phyloP scores from a whole-genome alignment of 1,140 invertebrate species.

The Vollenhovia emeryi region DNA sequence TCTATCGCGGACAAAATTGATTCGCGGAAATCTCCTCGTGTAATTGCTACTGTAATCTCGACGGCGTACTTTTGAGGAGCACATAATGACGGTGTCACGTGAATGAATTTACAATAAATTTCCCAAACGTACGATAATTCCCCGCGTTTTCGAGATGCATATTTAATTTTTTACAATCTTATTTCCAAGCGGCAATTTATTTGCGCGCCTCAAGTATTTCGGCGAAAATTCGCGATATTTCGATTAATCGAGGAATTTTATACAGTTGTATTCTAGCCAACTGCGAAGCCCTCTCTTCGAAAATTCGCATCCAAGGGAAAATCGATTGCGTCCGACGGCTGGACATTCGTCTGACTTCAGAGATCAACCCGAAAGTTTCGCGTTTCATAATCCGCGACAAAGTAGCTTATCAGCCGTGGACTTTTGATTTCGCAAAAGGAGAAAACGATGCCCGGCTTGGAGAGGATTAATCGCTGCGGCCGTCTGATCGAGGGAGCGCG shows the following conservation, averaged over 20 bases:
- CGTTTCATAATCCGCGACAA: conserved; percentile 55
- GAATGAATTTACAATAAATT: conserved; percentile 2
- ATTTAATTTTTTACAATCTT: background rate
- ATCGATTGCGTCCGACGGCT: background rate
- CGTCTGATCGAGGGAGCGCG: conserved; percentile 71
- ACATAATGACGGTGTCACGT: background rate
- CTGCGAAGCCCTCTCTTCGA: background rate
- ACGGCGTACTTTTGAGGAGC: background rate
- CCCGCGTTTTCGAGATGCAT: background rate
- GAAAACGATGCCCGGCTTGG: conserved; percentile 71
- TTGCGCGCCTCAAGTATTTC: background rate
- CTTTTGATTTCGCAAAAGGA: background rate
- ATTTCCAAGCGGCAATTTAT: background rate
- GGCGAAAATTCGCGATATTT: background rate
- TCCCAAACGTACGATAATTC: background rate
- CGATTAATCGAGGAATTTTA: too few species aligned
- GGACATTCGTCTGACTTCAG: conserved; percentile 40
- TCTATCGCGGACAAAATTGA: background rate
- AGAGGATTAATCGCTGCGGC: conserved; percentile 73
- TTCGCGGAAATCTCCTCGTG: background rate
- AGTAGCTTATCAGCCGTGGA: conserved; percentile 41
- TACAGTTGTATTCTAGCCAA: background rate
- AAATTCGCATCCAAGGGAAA: background rate
- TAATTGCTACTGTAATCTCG: conserved; percentile 7
- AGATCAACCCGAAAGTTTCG: conserved; percentile 10